Percentiles rank a stretch among this genome's conserved stretches.
Evolutionary conservation across 2,888 invertebrate genomes (phyloP).

Genomic region (Cabera pusaria): DNA sequence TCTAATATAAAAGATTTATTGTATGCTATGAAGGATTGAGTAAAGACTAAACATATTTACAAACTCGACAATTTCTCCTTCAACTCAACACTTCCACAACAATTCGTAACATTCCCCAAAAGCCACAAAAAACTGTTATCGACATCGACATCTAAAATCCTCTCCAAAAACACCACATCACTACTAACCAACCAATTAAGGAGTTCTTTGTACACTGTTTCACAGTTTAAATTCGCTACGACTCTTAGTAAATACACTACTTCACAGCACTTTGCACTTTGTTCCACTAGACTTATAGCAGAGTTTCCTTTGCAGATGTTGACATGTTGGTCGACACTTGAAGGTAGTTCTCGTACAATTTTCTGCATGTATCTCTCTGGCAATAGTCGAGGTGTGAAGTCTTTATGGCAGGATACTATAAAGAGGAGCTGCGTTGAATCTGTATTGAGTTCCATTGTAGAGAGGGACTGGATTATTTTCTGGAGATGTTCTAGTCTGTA

Average conservation of each 20-base stretch:
- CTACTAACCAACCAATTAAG: constrained; percentile 39
- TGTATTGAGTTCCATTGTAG: constrained; percentile 32
- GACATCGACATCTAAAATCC: constrained; percentile 33
- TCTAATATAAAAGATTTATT: no score
- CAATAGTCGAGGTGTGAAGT: constrained; percentile 35
- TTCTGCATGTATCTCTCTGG: constrained; percentile 3
- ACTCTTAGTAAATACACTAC: constrained; percentile 50
- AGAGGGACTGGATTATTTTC: constrained; percentile 39
- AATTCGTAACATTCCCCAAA: constrained; percentile 58
- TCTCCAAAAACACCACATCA: constrained; percentile 35
- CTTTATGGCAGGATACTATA: constrained; percentile 56
- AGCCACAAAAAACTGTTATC: constrained; percentile 56
- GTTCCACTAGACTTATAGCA: constrained; percentile 17
- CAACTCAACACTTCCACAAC: constrained; percentile 24
- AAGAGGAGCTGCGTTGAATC: constrained; percentile 49
- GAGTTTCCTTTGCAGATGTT: constrained; percentile 1
- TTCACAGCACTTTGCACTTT: constrained; percentile 35
- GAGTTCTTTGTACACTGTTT: constrained; percentile 34
- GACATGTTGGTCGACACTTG: constrained; percentile 8
- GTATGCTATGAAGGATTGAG: no score
- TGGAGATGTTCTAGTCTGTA: constrained; percentile 53
- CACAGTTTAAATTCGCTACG: constrained; percentile 52
- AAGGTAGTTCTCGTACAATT: constrained; percentile 3
- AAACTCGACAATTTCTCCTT: no score
- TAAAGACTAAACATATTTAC: no score